phyloP scores from a whole-genome alignment of 30 jellyfish, hydroid and myxozoan genomes.

The Catostylus mosaicus region DNA sequence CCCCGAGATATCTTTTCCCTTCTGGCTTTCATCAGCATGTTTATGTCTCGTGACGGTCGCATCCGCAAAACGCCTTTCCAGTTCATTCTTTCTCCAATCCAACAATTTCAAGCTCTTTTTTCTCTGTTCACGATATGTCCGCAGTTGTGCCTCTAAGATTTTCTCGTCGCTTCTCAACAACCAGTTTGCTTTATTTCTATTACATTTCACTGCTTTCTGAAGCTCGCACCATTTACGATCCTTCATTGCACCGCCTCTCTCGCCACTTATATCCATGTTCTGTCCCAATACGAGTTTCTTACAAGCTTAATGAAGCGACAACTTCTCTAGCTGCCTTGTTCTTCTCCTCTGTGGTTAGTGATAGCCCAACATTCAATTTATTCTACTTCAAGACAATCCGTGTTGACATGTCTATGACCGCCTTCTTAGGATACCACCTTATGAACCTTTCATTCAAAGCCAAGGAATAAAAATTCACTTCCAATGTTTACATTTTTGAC shows the following conservation, averaged over 20 bases:
- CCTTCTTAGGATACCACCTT: constrained; percentile 2
- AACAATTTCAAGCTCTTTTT: constrained; percentile 12
- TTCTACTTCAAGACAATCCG: too few relatives aligned
- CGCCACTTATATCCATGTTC: background rate
- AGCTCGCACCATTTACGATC: constrained; percentile 11
- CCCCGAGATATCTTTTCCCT: too few relatives aligned
- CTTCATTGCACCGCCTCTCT: background rate
- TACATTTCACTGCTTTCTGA: constrained; percentile 26
- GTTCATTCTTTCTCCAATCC: constrained; percentile 19
- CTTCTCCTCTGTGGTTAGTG: too few relatives aligned
- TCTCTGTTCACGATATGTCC: constrained; percentile 25
- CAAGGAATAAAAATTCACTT: too few relatives aligned
- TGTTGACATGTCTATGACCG: constrained; percentile 8
- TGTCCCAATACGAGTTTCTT: background rate
- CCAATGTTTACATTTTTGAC: background rate
- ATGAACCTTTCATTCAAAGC: background rate
- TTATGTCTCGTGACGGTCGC: background rate
- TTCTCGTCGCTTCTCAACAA: constrained; percentile 18
- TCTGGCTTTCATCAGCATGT: background rate
- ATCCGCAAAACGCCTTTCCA: constrained; percentile 8
- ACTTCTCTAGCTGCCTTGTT: too few relatives aligned
- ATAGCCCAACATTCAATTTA: too few relatives aligned
- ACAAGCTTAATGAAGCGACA: too few relatives aligned
- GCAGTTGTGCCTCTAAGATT: constrained; percentile 23
- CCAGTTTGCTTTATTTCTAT: constrained; percentile 40